Evolutionary conservation across 2,888 invertebrate genomes (phyloP).

Genomic region (Caradrina clavipalpis): DNA sequence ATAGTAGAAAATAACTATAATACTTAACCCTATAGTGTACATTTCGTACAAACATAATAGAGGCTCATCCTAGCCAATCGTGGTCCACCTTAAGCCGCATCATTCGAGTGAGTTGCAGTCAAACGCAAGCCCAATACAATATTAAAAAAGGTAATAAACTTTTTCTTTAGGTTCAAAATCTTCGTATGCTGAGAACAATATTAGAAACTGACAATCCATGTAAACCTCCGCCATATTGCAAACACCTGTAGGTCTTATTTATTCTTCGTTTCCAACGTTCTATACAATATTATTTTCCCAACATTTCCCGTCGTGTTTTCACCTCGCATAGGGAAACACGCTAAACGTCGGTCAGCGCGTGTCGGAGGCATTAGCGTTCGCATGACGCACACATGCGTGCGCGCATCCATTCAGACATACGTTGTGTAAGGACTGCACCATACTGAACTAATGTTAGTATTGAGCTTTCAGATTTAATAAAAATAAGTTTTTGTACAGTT

Average conservation of each 20-base stretch:
- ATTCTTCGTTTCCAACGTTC: slow-evolving; percentile 29
- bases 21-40: too few relatives aligned
- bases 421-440: slow-evolving; percentile 47
- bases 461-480: slow-evolving; percentile 1
- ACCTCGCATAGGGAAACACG: slow-evolving; percentile 58
- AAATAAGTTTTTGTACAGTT: background rate
- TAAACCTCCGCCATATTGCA: slow-evolving; percentile 1
- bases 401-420: slow-evolving; percentile 56
- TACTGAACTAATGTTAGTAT: background rate
- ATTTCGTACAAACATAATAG: too few relatives aligned
- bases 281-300: slow-evolving; percentile 43
- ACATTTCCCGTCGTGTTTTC: slow-evolving; percentile 56
- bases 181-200: background rate
- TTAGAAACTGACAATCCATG: slow-evolving; percentile 13
- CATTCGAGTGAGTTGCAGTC: too few relatives aligned
- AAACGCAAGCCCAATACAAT: too few relatives aligned
- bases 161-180: background rate
- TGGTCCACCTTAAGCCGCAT: too few relatives aligned
- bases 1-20: too few relatives aligned
- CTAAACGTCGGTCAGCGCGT: slow-evolving; percentile 72
- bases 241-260: slow-evolving; percentile 30
- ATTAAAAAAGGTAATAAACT: background rate
- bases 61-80: too few relatives aligned
- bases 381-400: slow-evolving; percentile 59
- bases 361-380: slow-evolving; percentile 68